Percentiles rank a stretch among this genome's conserved stretches.
These are phyloP conservation scores for Drosophila athabasca DNA, from an alignment of 1,140 invertebrate species.

Conservation along the genomic window DNA sequence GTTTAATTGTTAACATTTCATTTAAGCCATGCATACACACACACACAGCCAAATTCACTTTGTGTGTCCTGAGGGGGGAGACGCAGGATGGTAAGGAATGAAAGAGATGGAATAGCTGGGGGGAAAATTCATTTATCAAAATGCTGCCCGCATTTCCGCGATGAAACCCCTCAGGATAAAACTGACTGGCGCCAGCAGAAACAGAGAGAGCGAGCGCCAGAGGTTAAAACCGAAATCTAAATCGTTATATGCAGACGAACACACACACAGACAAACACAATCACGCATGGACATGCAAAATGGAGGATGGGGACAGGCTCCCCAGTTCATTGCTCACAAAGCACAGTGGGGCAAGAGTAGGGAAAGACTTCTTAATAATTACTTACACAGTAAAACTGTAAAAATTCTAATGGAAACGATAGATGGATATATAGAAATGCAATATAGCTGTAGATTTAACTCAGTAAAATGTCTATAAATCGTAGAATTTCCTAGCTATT, in stretches of 20 bases:
- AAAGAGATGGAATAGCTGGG: background rate
- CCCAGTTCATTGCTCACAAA: background rate
- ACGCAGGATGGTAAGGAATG: background rate
- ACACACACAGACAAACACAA: constrained; percentile 1
- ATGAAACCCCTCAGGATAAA: constrained; percentile 62
- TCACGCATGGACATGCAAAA: constrained; percentile 23
- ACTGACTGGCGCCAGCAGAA: constrained; percentile 73
- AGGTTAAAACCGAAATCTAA: constrained; percentile 73
- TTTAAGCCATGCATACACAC: constrained; percentile 56
- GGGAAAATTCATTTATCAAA: constrained; percentile 77
- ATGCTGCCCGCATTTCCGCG: constrained; percentile 74
- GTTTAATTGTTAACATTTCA: constrained; percentile 82
- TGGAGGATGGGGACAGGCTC: background rate
- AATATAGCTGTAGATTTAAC: no score
- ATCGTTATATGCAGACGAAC: constrained; percentile 63
- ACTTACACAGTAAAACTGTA: no score
- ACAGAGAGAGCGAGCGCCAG: constrained; percentile 38
- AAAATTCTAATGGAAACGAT: no score
- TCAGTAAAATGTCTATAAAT: no score
- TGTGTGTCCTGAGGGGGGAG: background rate
- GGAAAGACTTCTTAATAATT: no score
- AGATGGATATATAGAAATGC: no score
- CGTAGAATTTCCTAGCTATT: no score
- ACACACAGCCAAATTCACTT: background rate
- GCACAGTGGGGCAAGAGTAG: constrained; percentile 24